Evolutionary conservation across 2,888 invertebrate genomes (phyloP).

Genomic region (Cinara cedri): DNA sequence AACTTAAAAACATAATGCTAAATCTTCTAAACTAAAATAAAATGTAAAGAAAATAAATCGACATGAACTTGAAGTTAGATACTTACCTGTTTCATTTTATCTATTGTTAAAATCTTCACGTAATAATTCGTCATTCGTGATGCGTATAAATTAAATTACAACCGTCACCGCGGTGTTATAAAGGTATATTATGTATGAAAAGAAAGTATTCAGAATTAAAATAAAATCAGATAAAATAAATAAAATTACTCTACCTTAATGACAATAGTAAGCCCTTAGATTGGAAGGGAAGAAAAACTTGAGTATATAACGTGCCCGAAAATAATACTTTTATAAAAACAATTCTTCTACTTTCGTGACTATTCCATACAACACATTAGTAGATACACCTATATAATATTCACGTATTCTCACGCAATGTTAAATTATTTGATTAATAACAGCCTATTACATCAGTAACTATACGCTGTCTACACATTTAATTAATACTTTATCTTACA

Average conservation of each 20-base stretch:
- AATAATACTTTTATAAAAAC: slow-evolving; percentile 5
- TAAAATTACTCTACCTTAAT: slow-evolving; percentile 12
- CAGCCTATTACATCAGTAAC: neutral
- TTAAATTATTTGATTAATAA: slow-evolving; percentile 4
- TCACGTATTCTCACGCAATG: slow-evolving; percentile 20
- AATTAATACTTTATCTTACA: neutral
- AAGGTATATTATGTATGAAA: neutral
- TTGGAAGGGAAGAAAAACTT: too few species aligned
- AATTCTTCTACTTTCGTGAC: slow-evolving; percentile 16
- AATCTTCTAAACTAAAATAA: too few species aligned
- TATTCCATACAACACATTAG: neutral
- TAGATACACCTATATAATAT: neutral
- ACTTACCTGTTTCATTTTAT: too few species aligned
- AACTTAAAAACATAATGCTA: too few species aligned
- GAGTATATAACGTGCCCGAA: neutral
- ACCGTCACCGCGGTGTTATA: too few species aligned
- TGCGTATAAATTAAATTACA: too few species aligned
- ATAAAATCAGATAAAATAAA: slow-evolving; percentile 29
- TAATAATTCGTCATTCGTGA: too few species aligned
- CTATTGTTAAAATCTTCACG: neutral
- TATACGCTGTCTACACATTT: slow-evolving; percentile 10
- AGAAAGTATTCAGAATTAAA: slow-evolving; percentile 24
- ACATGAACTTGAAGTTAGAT: too few species aligned
- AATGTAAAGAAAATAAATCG: too few species aligned
- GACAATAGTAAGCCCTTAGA: neutral